Evolutionary conservation across 2,113 vertebrate genomes (phyloP).

Genomic region (Centropus bengalensis): DNA sequence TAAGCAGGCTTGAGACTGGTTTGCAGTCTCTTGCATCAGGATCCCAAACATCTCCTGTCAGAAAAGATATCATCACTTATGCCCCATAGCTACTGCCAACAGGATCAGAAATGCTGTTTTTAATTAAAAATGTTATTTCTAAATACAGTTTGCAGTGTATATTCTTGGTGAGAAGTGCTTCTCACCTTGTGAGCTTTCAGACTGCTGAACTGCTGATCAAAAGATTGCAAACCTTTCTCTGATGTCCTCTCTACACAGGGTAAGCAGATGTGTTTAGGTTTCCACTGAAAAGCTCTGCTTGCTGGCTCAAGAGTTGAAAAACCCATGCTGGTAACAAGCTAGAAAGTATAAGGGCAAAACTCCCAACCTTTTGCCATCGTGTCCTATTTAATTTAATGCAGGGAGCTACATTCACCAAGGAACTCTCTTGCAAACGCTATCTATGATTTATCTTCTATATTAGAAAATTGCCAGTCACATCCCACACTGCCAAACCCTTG

Average conservation of each 20-base stretch:
- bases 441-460: not conserved
- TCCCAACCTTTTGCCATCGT: not conserved
- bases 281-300: not conserved
- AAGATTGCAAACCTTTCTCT: constrained; percentile 11
- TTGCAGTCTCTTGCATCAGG: constrained; percentile 64
- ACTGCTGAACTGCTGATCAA: not conserved
- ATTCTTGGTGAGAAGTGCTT: constrained; percentile 54
- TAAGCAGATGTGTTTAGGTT: not conserved
- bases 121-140: constrained; percentile 73
- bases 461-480: not conserved
- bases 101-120: constrained; percentile 68
- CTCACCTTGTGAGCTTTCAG: constrained; percentile 65
- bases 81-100: constrained; percentile 70
- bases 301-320: not conserved
- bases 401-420: not conserved
- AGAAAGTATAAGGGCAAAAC: not conserved
- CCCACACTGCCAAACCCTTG: fast-evolving
- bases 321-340: not conserved
- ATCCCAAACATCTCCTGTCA: constrained; percentile 62
- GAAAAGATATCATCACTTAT: constrained; percentile 60
- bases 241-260: not conserved
- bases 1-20: constrained; percentile 67
- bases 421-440: not conserved
- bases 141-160: constrained; percentile 60
- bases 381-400: not conserved